Evolutionary conservation across 2,888 invertebrate species (phyloP).

Genomic region (Thymelicus lineola): DNA sequence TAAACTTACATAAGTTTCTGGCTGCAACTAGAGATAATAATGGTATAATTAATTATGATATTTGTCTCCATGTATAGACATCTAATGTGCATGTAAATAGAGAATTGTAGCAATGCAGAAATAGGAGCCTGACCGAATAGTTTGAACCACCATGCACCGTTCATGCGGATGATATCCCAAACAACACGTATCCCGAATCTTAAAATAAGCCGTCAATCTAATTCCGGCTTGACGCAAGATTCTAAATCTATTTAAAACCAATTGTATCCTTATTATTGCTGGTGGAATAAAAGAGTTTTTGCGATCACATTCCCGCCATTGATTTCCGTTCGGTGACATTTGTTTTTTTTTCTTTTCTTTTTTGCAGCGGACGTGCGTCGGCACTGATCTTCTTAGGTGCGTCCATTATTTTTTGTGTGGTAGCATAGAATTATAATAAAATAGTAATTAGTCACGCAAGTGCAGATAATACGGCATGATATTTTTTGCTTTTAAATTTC

Average conservation of each 20-base stretch:
- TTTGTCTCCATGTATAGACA: too few relatives aligned
- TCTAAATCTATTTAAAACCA: slow-evolving; percentile 29
- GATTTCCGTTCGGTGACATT: slow-evolving; percentile 43
- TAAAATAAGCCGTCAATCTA: slow-evolving; percentile 27
- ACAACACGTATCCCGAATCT: background rate
- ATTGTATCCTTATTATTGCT: slow-evolving; percentile 34
- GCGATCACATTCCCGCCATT: slow-evolving; percentile 35
- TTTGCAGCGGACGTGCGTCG: slow-evolving; percentile 32
- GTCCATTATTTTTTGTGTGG: slow-evolving; percentile 17
- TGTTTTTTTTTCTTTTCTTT: slow-evolving; percentile 30
- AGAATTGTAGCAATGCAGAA: too few relatives aligned
- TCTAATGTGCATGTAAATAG: too few relatives aligned
- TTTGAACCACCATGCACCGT: too few relatives aligned
- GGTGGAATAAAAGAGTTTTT: slow-evolving; percentile 35
- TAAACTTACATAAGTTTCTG: too few relatives aligned
- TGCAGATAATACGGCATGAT: slow-evolving; percentile 1
- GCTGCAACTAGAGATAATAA: too few relatives aligned
- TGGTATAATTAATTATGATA: too few relatives aligned
- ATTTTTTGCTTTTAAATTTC: background rate
- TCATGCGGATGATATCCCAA: too few relatives aligned
- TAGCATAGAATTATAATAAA: slow-evolving; percentile 7
- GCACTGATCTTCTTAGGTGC: slow-evolving; percentile 30
- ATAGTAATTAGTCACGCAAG: slow-evolving; percentile 30
- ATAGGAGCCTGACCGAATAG: too few relatives aligned
- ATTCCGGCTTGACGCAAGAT: slow-evolving; percentile 35